A percentile compares a stretch with the other conserved stretches of the same genome.
phyloP scores from a whole-genome alignment of 2,888 invertebrate species.

The Agrochola circellaris region DNA sequence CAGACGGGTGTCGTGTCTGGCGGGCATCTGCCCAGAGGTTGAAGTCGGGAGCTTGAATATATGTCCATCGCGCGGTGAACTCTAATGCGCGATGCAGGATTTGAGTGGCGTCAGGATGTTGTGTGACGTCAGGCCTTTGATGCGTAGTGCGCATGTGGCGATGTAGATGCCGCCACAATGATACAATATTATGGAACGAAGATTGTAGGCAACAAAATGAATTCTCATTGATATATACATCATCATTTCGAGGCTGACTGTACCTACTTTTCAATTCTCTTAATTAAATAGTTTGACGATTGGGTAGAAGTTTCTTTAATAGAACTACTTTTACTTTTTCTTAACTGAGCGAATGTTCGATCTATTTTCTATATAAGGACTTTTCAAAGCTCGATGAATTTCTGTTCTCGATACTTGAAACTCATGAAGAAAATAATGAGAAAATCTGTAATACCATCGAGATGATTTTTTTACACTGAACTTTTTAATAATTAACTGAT shows the following conservation, averaged over 20 bases:
- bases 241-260: background rate
- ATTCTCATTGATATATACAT: background rate
- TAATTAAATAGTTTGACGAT: conserved; percentile 60
- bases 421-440: background rate
- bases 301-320: conserved; percentile 26
- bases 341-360: conserved; percentile 5
- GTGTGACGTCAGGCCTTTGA: too few species aligned
- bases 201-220: background rate
- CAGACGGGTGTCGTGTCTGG: too few species aligned
- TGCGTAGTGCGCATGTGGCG: too few species aligned
- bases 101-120: too few species aligned
- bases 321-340: conserved; percentile 36
- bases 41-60: too few species aligned
- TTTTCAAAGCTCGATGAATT: conserved; percentile 16
- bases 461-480: background rate
- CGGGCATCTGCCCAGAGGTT: too few species aligned
- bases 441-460: background rate
- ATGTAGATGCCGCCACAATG: too few species aligned
- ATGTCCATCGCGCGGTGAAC: too few species aligned
- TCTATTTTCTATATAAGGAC: conserved; percentile 12
- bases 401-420: background rate
- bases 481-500: background rate
- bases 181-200: too few species aligned
- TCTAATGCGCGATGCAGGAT: too few species aligned
- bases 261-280: conserved; percentile 34